Evolutionary conservation across 2,797 vertebrate genomes (phyloP), one percentile per base, ranked within the genome.

Genomic region (Heteromormyrus szaboi): DNA sequence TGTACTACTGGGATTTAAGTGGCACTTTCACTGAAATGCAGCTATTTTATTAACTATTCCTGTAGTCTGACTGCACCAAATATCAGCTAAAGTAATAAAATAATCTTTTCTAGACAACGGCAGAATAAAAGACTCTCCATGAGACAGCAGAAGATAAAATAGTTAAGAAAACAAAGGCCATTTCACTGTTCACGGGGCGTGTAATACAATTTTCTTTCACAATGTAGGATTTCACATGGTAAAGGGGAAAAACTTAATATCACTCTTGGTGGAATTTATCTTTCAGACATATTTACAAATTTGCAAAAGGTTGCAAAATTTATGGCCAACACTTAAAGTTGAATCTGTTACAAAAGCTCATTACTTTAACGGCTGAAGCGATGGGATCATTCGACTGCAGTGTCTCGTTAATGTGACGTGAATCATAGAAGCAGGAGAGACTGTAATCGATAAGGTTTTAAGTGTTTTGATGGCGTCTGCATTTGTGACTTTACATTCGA

Each of bases 241-340:
- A 19, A 79, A 41, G 2, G 72, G 72, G 37, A 79, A 79, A 44
- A 79, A 79, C 72, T 19, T 79, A 79, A 44, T 79, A 44, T n/a
- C 72, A 79, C 19, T 44, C 41, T 44, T 44, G 72, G 41, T 79
- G 72, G 72, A 44, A 79, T 79, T 79, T 79, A 79, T 79, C 72
- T 79, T 79, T 79, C 72, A 44, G 72, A 79, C 72, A 44, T 79
- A 79, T 79, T 79, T 79, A 79, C 72, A 79, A 79, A 79, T 79
- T 79, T 79, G 72, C 17, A 4, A 79, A 79, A 79, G 72, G 72
- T 79, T 79, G 72, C 72, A n/a, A 44, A 44, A 79, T 79, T 44
- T 79, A 79, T 79, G 37, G 19, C 72, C 72, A 44, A n/a, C 72
- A n/a, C 14, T 79, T 79, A 79, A 79, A 79, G 14, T 79, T 44